These are phyloP conservation scores for Palloptera scutellata DNA, from an alignment of 2,888 invertebrate species.

Conservation along the genomic window DNA sequence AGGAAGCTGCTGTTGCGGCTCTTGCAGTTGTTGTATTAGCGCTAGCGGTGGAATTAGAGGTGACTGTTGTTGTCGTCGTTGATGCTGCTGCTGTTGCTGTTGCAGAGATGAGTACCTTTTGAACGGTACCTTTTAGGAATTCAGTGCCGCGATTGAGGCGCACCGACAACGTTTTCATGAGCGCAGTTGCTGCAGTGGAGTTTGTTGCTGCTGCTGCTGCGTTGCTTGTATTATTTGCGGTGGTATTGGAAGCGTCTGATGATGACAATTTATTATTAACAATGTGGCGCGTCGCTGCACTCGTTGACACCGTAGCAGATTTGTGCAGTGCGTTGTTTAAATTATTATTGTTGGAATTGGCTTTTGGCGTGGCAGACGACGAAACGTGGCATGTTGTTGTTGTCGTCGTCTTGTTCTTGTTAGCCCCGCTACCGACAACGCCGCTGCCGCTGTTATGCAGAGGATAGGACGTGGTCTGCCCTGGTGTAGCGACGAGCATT, in stretches of 20 bases:
- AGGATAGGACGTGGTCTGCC: constrained; percentile 42
- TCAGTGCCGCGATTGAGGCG: constrained; percentile 60
- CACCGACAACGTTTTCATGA: constrained; percentile 57
- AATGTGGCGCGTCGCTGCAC: neutral
- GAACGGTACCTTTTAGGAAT: constrained; percentile 59
- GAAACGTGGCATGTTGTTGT: constrained; percentile 20
- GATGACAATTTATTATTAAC: constrained; percentile 44
- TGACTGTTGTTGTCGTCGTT: constrained; percentile 43
- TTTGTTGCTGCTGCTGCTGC: constrained; percentile 33
- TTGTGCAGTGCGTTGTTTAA: neutral
- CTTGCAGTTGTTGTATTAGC: constrained; percentile 32
- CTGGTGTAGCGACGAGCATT: constrained; percentile 46
- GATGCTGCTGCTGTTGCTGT: constrained; percentile 40
- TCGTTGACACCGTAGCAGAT: neutral
- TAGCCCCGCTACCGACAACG: constrained; percentile 28
- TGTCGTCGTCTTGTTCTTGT: constrained; percentile 19
- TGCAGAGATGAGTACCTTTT: constrained; percentile 61
- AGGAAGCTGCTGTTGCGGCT: constrained; percentile 23
- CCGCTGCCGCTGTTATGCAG: constrained; percentile 38
- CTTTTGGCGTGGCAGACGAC: constrained; percentile 27
- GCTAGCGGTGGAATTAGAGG: constrained; percentile 25
- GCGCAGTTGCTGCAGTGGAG: constrained; percentile 37
- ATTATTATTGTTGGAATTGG: constrained; percentile 3
- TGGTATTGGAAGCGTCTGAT: constrained; percentile 45
- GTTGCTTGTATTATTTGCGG: constrained; percentile 30